These are phyloP conservation scores for Candoia aspera DNA, from an alignment of 2,113 vertebrate genomes.

Conservation along the genomic window DNA sequence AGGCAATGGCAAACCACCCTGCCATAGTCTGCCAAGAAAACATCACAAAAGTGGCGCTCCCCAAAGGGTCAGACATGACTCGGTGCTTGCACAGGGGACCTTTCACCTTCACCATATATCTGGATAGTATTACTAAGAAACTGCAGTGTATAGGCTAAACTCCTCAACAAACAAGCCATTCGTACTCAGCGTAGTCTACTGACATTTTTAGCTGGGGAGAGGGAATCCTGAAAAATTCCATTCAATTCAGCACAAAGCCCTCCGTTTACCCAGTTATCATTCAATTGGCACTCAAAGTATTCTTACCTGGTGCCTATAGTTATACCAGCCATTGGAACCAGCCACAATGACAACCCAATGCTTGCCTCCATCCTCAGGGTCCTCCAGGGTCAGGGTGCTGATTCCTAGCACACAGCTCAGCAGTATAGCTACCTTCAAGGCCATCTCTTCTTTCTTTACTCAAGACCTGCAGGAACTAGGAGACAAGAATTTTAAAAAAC, in stretches of 20 bases:
- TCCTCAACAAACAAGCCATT: background rate
- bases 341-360: conserved; percentile 97
- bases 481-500: background rate
- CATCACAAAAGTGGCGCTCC: no score
- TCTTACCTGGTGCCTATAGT: conserved; percentile 95
- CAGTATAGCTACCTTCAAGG: conserved; percentile 54
- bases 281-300: background rate
- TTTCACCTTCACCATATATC: no score
- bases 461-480: background rate
- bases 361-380: conserved; percentile 78
- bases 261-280: background rate
- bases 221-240: background rate
- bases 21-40: no score
- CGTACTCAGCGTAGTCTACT: background rate
- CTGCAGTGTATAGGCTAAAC: background rate
- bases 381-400: conserved; percentile 61
- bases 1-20: no score
- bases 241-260: background rate
- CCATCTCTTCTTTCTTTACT: conserved; percentile 64
- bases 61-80: no score
- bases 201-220: background rate
- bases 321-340: conserved; percentile 92
- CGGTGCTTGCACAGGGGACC: no score
- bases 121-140: no score
- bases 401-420: conserved; percentile 70